Evolutionary conservation across 2,888 invertebrate genomes (phyloP), one percentile per base, ranked within the genome.

Genomic region (Chrysomela aeneicollis): DNA sequence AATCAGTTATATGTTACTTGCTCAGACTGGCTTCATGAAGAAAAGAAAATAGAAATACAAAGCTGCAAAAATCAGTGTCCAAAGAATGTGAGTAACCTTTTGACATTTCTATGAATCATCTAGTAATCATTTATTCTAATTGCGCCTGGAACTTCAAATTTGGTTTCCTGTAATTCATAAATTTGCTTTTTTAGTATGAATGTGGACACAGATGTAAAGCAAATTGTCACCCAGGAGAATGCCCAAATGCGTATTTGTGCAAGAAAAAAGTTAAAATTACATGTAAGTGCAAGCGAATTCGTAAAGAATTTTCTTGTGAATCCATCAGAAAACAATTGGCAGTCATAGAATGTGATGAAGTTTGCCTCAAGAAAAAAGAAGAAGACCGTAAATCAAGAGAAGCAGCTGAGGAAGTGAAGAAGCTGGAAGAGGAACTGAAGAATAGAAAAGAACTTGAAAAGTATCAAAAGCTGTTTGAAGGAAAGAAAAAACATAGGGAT

Each of bases 11-110:
- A 92, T 74, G 85, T 93, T 59, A 86, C 88, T 30, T 97, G 97
- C 78, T 83, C 82, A 35, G 89, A 92, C 72, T 87, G 91, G 80
- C 85, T 87, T 0, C 85, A 85, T 52, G 84, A 87, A 12, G 85
- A 85, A 37, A 81, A 80, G 58, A 81, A 84, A 37, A 83, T 85
- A 53, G 79, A 80, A 68, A 75, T 82, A 65, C 81, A 80, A 50
- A 82, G 83, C 61, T 97, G 97, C 79, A 91, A 92, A 42, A 93
- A 93, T 79, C 92, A 92, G 69, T 97, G 97, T 77, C 91, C 94
- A 0, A 93, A 91, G 84, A 90, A 87, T 82, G 92, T 92, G 81
- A 83, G 85, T 81, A 55, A 26, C 6, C 26, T 6, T 26, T 26
- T 26, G 26, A n/a, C n/a, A n/a, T n/a, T n/a, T 52, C n/a, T 15